Base-by-base conservation (phyloP, 1,140 invertebrate genomes). In the Achatina immaculata region DNA sequence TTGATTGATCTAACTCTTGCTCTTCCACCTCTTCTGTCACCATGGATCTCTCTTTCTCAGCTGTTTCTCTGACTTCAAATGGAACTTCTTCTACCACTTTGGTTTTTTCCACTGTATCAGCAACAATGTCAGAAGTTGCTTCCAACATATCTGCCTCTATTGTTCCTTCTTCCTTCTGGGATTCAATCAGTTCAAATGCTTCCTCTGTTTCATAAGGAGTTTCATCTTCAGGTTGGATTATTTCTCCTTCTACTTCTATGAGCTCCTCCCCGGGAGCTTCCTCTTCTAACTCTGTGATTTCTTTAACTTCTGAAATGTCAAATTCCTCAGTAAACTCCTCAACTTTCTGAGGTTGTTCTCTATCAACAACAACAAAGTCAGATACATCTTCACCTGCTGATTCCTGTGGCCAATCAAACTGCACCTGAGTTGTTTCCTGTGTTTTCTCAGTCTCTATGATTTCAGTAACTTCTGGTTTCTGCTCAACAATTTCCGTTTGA, bases 341-440 rank as follows among this genome's bases (percentile, higher is more conserved):
- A 73, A 69, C 66, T 65, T 78, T 55, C n/a, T 73, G 42, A n/a
- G 68, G 75, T 34, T 65, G 31, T 73, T 58, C 76, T 36, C 78
- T 51, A 62, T 78, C 81, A 51, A 78, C 40, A 28, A 69, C 24
- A 28, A 71, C 55, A n/a, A 66, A 36, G 55, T 82, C 81, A 24
- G 45, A 34, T 24, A 75, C 14, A 48, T 45, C 48, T 43, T 82
- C 69, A 68, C 36, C 43, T 16, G 38, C 51, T n/a, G 48, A 45
- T 78, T 84, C 82, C 9, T 42, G 55, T 58, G 80, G 58, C 31
- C 78, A 48, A 31, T 65, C 77, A 72, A 72, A 48, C 62, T 83
- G 77, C 19, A 83, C 62, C 62, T 85, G 81, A 58, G 75, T 11
- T 19, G 74, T 81, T 71, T 82, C 83, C 45, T 84, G 79, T 24